Percentiles rank a stretch among this genome's conserved stretches.
Evolutionary conservation across 2,888 invertebrate genomes (phyloP).

Genomic region (Oscheius onirici): DNA sequence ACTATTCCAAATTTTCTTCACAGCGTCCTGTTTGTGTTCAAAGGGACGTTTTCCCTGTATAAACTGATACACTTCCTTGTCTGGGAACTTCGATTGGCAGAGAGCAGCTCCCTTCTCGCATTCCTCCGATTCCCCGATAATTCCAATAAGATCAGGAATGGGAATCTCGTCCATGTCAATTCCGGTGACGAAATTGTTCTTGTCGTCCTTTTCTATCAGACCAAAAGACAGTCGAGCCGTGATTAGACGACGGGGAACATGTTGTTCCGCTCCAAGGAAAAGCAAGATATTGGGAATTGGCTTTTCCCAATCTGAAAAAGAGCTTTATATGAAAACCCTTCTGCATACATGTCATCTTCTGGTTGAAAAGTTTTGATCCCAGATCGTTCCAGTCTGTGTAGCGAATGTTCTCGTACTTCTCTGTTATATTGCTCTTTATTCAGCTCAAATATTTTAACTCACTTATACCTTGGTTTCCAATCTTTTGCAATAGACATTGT

Average conservation of each 20-base stretch:
- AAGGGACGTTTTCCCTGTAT: background rate
- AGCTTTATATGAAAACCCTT: too few species aligned
- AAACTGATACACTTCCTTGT: background rate
- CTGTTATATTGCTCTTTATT: background rate
- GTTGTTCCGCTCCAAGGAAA: background rate
- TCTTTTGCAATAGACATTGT: background rate
- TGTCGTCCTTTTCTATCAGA: background rate
- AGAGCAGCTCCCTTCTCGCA: background rate
- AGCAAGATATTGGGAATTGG: background rate
- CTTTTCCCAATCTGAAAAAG: constrained; percentile 4
- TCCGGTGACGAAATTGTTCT: background rate
- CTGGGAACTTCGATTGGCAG: background rate
- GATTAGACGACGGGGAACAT: background rate
- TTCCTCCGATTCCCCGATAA: background rate
- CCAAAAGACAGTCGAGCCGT: constrained; percentile 12
- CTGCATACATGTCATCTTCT: background rate
- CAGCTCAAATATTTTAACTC: too few species aligned
- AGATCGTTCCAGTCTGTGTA: background rate
- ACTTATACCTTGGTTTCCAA: too few species aligned
- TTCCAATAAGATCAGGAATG: background rate
- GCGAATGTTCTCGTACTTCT: background rate
- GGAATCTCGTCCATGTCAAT: background rate
- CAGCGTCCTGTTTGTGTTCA: background rate
- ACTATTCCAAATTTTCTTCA: background rate
- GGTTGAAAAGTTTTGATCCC: background rate